Evolutionary conservation across 2,113 vertebrate species (phyloP), one percentile per base, ranked within the genome.

Genomic region (Scortum barcoo): DNA sequence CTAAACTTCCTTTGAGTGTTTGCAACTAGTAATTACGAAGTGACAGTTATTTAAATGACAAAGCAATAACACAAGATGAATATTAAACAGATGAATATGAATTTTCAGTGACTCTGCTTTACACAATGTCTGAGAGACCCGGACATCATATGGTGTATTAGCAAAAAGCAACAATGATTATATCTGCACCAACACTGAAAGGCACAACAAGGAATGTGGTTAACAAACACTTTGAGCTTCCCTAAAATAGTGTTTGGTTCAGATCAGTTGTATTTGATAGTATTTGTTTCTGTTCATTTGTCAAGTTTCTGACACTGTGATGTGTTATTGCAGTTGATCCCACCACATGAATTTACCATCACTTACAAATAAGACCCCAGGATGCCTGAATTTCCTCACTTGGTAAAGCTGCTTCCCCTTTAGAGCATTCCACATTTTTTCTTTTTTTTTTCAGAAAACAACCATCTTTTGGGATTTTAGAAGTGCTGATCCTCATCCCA

Each of bases 401-500:
- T 8, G 44, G 42, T 28, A 48, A 30, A 13, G 56, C 51, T 65
- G 62, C 63, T 74, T 71, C 42, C 46, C 24, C 20, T 9, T 19
- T 22, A 26, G 33, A 53, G 58, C 13, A 36, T 36, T 68, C 40
- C 20, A 38, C 26, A n/a, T n/a, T n/a, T n/a, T n/a, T n/a, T n/a
- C n/a, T n/a, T n/a, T n/a, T n/a, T 65, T 72, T 62, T 22, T 30
- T 9, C 14, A 16, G 42, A 72, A 70, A 74, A 72, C 69, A 80
- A 53, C 26, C 84, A 36, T 36, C 33, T 6, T 16, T 7, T 48
- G 42, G 53, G 67, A 61, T 69, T 73, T 72, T 26, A 26, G 13
- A 66, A 67, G 68, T 73, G 36, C 68, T 36, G 26, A 84, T 76
- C 48, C 65, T 75, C 50, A 56, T 68, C 30, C 57, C 68, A 63